A percentile compares a stretch with the other conserved stretches of the same genome.
Conservation (phyloP, 2,797 vertebrate species). For the Erethizon dorsatum region DNA sequence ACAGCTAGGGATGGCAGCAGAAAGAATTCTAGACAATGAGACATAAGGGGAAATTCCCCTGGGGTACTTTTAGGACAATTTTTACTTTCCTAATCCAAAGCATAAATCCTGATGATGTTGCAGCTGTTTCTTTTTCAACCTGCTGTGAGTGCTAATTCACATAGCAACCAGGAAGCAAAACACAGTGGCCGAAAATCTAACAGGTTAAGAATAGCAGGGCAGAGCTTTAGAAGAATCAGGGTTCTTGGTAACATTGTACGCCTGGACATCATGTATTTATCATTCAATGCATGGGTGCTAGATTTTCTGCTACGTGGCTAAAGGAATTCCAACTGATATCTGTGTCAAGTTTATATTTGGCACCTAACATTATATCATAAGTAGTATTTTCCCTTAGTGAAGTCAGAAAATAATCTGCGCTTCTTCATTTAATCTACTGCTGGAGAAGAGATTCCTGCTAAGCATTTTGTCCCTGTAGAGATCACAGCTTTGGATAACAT, state of each 20-base stretch:
- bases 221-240: not conserved
- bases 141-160: not conserved
- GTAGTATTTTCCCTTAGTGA: not conserved
- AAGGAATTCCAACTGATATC: not conserved
- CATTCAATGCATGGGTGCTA: too few relatives aligned
- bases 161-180: not conserved
- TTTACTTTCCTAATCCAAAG: not conserved
- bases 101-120: not conserved
- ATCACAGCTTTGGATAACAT: slow-evolving; percentile 19
- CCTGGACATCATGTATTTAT: not conserved
- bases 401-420: not conserved
- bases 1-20: not conserved
- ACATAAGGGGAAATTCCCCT: not conserved
- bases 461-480: not conserved
- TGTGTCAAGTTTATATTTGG: not conserved
- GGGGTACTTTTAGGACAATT: not conserved
- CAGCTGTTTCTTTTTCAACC: not conserved
- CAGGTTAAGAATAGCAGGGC: not conserved
- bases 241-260: not conserved
- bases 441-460: not conserved
- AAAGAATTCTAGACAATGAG: not conserved
- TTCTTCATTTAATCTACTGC: slow-evolving; percentile 2
- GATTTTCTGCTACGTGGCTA: not conserved
- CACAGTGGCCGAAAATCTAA: not conserved
- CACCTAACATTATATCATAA: not conserved